A percentile compares a stretch with the other conserved stretches of the same genome.
phyloP scores from a whole-genome alignment of 2,888 invertebrate species.

The Epirrhoe tristata region DNA sequence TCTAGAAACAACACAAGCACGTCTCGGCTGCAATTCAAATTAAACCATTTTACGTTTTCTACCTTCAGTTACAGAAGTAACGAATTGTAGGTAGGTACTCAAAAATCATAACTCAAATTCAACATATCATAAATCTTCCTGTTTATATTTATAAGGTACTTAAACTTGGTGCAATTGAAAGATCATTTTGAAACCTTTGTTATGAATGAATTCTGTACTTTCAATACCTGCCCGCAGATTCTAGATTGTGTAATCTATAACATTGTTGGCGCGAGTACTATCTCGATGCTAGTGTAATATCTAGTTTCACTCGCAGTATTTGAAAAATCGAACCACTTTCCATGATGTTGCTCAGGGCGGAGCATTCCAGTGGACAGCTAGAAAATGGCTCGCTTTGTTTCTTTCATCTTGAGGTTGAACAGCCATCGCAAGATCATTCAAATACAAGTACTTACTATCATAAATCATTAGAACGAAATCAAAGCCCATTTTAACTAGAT shows the following conservation, averaged over 20 bases:
- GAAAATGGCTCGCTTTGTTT: constrained; percentile 65
- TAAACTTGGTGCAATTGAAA: neutral
- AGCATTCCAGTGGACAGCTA: constrained; percentile 68
- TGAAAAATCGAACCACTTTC: constrained; percentile 76
- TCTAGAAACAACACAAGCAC: constrained; percentile 53
- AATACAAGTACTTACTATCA: constrained; percentile 47
- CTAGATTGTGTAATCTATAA: constrained; percentile 33
- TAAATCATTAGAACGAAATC: constrained; percentile 38
- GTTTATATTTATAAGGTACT: neutral
- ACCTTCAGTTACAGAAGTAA: neutral
- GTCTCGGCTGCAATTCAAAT: constrained; percentile 28
- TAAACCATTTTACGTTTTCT: neutral
- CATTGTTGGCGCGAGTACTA: constrained; percentile 34
- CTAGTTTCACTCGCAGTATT: constrained; percentile 49
- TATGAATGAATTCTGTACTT: constrained; percentile 28
- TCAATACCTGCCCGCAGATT: constrained; percentile 21
- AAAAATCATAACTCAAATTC: too few species aligned
- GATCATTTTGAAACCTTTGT: constrained; percentile 8
- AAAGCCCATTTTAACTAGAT: constrained; percentile 22
- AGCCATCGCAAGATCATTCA: constrained; percentile 57
- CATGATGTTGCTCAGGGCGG: constrained; percentile 62
- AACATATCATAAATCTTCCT: neutral
- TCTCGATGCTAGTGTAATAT: constrained; percentile 23
- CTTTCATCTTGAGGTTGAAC: constrained; percentile 54
- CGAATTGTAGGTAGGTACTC: neutral